Evolutionary conservation across 2,113 vertebrate genomes (phyloP).

Genomic region (Tor tambroides): DNA sequence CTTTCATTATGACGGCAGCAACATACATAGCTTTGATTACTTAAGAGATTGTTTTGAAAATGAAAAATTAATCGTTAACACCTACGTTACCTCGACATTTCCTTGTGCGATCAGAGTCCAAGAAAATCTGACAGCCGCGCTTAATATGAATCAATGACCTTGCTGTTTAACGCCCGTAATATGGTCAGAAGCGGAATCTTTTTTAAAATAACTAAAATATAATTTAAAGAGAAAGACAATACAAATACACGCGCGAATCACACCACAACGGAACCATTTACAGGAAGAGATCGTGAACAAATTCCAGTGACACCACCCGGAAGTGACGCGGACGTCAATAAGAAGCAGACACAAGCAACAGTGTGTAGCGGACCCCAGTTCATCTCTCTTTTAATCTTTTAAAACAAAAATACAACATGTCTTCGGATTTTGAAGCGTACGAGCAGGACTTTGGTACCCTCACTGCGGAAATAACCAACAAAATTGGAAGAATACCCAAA

Average conservation of each 20-base stretch:
- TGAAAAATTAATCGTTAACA: constrained; percentile 14
- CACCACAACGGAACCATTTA: constrained; percentile 19
- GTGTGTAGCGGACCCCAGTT: not conserved
- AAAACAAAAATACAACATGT: constrained; percentile 76
- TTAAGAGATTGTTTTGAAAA: not conserved
- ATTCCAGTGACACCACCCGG: constrained; percentile 45
- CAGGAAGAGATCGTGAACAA: constrained; percentile 23
- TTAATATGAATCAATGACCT: not conserved
- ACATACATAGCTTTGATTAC: not conserved
- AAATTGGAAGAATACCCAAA: constrained; percentile 91
- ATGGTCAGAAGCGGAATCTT: not conserved
- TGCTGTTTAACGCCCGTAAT: not conserved
- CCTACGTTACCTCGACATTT: constrained; percentile 58
- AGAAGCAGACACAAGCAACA: constrained; percentile 43
- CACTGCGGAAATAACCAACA: constrained; percentile 90
- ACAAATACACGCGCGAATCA: not conserved
- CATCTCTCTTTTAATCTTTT: not conserved
- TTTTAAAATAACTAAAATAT: not conserved
- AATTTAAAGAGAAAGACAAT: not conserved
- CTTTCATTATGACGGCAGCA: not conserved
- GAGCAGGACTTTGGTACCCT: constrained; percentile 94
- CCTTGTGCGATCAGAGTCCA: constrained; percentile 51
- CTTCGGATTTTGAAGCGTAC: constrained; percentile 94
- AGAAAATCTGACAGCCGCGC: not conserved
- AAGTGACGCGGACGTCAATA: constrained; percentile 60